These are phyloP conservation scores for Zosterops hypoxanthus DNA, from an alignment of 2,113 vertebrate genomes.

Conservation along the genomic window DNA sequence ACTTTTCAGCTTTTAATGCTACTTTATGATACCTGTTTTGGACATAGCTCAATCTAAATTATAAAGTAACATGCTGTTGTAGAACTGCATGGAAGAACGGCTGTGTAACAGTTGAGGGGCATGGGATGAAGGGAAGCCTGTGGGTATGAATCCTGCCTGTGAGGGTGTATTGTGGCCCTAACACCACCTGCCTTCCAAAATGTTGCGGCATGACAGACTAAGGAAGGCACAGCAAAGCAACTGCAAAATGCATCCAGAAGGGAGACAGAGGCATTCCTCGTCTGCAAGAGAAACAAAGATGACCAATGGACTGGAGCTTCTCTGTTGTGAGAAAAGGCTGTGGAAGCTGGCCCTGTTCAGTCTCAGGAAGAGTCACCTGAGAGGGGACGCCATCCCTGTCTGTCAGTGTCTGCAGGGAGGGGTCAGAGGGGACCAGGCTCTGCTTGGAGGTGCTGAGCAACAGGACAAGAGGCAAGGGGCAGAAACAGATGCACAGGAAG, in stretches of 20 bases:
- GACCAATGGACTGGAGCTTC: too few species aligned
- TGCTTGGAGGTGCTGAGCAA: accelerated
- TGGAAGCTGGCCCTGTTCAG: neutral
- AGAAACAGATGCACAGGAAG: accelerated
- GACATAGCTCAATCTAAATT: too few species aligned
- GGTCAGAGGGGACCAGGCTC: neutral
- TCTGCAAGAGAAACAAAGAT: neutral
- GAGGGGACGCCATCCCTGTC: accelerated
- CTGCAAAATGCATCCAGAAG: too few species aligned
- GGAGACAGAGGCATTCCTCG: neutral
- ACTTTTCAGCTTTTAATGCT: neutral
- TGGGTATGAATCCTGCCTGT: accelerated
- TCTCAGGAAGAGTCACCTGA: accelerated
- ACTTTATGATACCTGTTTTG: neutral
- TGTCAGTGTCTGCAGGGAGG: neutral
- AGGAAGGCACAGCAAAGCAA: too few species aligned
- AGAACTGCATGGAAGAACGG: too few species aligned
- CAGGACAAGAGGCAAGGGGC: accelerated
- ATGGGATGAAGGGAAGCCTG: too few species aligned
- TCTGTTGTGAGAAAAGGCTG: accelerated
- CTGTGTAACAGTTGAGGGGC: accelerated
- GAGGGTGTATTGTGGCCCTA: too few species aligned
- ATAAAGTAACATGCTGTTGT: accelerated
- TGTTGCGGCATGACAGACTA: accelerated
- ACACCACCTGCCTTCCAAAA: neutral